Percentiles rank a stretch among this genome's conserved stretches.
These are phyloP conservation scores for Speoplatyrhinus poulsoni DNA, from an alignment of 2,113 vertebrate species.

Conservation along the genomic window DNA sequence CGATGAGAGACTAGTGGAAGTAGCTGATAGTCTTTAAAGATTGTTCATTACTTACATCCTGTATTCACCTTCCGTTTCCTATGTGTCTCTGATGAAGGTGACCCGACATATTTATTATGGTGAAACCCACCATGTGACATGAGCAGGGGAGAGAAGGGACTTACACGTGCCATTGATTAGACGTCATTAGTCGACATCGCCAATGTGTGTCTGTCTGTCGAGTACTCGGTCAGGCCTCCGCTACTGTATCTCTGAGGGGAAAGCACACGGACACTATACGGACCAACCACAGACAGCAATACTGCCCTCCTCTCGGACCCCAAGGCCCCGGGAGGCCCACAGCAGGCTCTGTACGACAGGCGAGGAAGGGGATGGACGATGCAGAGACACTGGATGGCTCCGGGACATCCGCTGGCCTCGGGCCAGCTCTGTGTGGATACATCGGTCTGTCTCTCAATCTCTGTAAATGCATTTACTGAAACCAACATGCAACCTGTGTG, in stretches of 20 bases:
- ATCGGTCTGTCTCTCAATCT: constrained; percentile 10
- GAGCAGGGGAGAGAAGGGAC: background rate
- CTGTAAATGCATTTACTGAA: constrained; percentile 35
- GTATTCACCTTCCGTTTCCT: constrained; percentile 30
- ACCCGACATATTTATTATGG: constrained; percentile 21
- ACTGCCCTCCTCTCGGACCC: constrained; percentile 42
- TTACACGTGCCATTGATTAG: constrained; percentile 44
- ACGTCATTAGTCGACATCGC: constrained; percentile 20
- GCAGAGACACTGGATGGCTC: constrained; percentile 28
- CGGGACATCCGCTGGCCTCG: constrained; percentile 15
- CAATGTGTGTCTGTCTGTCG: constrained; percentile 26
- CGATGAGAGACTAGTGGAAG: constrained; percentile 45
- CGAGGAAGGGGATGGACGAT: constrained; percentile 9
- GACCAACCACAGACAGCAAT: constrained; percentile 61
- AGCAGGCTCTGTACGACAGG: constrained; percentile 8
- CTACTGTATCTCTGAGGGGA: constrained; percentile 43
- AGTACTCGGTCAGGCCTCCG: constrained; percentile 30
- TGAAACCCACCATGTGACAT: background rate
- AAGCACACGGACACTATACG: constrained; percentile 51
- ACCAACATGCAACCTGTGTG: constrained; percentile 35
- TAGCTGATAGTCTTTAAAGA: constrained; percentile 54
- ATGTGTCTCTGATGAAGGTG: constrained; percentile 12
- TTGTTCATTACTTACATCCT: constrained; percentile 44
- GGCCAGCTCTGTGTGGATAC: background rate
- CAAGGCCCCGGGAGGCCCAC: constrained; percentile 1